phyloP scores from a whole-genome alignment of 2,888 invertebrate species.

The Tricholauxania praeusta region DNA sequence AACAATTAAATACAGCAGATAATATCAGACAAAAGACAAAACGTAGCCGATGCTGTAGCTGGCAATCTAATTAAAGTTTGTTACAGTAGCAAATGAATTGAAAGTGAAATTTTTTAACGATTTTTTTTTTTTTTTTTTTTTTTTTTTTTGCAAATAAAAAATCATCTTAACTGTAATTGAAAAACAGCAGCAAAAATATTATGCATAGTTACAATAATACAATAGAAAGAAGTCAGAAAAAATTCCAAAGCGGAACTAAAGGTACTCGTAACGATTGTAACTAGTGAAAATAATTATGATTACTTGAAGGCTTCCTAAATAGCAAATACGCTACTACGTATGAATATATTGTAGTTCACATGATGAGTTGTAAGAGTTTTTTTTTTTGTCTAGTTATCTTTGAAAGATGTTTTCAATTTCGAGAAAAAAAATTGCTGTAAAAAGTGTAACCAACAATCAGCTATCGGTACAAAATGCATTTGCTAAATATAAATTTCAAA shows the following conservation, averaged over 20 bases:
- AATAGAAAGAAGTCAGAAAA: neutral
- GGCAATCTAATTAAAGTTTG: neutral
- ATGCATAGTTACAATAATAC: neutral
- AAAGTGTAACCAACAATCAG: neutral
- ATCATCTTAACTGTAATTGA: no score
- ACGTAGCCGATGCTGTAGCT: neutral
- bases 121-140: neutral
- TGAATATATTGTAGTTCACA: no score
- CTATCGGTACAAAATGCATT: neutral
- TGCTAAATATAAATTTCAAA: neutral
- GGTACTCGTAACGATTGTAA: no score
- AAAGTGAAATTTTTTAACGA: constrained; percentile 10
- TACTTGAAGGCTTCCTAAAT: no score
- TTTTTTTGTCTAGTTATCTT: no score
- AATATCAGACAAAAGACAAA: neutral
- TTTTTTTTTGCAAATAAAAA: neutral
- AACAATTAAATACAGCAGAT: neutral
- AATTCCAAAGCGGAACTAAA: constrained; percentile 10
- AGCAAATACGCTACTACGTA: no score
- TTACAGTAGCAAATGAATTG: no score
- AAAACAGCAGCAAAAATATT: neutral
- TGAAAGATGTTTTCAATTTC: no score
- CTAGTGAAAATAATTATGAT: no score
- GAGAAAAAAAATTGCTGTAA: no score
- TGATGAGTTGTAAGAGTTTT: no score